Evolutionary conservation across 2,888 invertebrate genomes (phyloP), one percentile per base, ranked within the genome.

Genomic region (Tethea ocularis): DNA sequence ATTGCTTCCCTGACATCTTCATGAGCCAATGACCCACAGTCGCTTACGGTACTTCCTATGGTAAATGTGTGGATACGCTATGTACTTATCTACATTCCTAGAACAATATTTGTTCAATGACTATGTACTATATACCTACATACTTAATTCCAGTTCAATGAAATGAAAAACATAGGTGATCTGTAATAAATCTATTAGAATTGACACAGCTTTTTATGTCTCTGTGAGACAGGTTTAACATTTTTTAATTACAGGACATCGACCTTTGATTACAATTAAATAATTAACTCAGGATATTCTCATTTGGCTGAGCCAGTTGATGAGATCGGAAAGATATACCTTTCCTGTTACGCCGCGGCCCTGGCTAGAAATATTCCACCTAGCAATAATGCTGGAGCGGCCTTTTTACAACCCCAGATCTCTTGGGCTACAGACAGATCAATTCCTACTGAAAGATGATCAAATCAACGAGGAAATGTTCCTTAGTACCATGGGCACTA

Each of bases 1-100:
- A 87, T 84, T 82, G 78, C 82, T 83, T 82, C 81, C 80, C 80
- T 78, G 82, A 84, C 83, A 83, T 86, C 83, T 88, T 82, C 83
- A 83, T 86, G 84, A 87, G 88, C 86, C 88, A 87, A 85, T 87
- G 88, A 88, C 88, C 87, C 78, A 29, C 8, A 80, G 83, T 75
- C 74, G 78, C 83, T 86, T 88, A 88, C 88, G 89, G 88, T 88
- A 88, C 86, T 84, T 83, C 76, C 76, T 78, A 79, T n/a, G 73
- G 67, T 67, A 68, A 75, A 78, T 72, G 74, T 73, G 69, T 74
- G 59, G 75, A 71, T 69, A 76, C 69, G 78, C 77, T 81, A 77
- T 78, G 36, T 36, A 15, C 13, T 13, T 36, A 29, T 7, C 76
- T 80, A 85, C 81, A 75, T 80, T 77, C 75, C 78, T 80, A 64